These are phyloP conservation scores for Dynastes hyllus DNA, from an alignment of 2,888 invertebrate species.

Conservation along the genomic window DNA sequence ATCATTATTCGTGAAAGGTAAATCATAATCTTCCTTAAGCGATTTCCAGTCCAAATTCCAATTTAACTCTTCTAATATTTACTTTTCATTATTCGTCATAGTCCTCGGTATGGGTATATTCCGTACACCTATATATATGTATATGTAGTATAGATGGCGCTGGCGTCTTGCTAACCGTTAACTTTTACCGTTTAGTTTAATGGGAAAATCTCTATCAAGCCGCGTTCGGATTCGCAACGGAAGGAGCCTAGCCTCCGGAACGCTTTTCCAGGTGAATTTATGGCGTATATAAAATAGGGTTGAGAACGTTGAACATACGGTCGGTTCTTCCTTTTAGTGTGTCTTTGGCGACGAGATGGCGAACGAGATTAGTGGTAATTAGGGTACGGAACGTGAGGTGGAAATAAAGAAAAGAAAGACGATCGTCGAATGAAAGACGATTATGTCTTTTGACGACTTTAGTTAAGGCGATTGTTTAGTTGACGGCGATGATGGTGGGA, in stretches of 20 bases:
- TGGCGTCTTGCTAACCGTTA: not conserved
- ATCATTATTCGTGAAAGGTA: too few species aligned
- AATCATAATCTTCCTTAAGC: too few species aligned
- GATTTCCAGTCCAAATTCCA: slow-evolving; percentile 10
- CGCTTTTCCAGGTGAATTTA: not conserved
- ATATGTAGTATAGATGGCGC: not conserved
- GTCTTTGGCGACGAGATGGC: slow-evolving; percentile 7
- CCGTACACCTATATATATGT: not conserved
- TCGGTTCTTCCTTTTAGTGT: not conserved
- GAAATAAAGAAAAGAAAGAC: too few species aligned
- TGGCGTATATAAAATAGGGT: not conserved
- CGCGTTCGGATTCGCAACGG: not conserved
- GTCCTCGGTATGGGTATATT: not conserved
- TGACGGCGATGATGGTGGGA: not conserved
- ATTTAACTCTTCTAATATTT: slow-evolving; percentile 39
- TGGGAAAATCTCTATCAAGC: not conserved
- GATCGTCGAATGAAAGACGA: slow-evolving; percentile 5
- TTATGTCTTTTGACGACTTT: not conserved
- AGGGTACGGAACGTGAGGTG: not conserved
- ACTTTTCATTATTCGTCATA: slow-evolving; percentile 27
- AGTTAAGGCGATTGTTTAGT: too few species aligned
- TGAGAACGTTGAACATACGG: not conserved
- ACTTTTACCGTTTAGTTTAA: not conserved
- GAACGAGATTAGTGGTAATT: slow-evolving; percentile 2
- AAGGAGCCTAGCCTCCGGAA: not conserved